Base-by-base conservation (phyloP, 2,113 vertebrate species). In the Channa maculata region DNA sequence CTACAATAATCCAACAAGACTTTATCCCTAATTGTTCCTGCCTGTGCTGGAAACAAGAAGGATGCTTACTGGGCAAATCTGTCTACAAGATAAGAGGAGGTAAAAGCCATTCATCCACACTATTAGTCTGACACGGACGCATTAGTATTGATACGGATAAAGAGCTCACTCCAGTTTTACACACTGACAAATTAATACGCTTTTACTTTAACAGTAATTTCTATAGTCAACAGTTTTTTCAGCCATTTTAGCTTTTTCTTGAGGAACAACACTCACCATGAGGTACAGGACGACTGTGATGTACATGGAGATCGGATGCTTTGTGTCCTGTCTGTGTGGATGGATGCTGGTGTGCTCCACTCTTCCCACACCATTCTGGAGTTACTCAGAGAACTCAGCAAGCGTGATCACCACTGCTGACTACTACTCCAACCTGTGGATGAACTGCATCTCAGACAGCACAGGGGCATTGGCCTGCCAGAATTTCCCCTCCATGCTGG, bases 401-500 rank as follows among this genome's bases (percentile, higher is more conserved):
- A 41, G 39, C 39, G 39, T 98, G 78, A 89, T 99, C 77, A 98
- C 96, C 70, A 98, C 95, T 8, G 89, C 94, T 75, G 96, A 96
- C 87, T 97, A 94, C 89, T 98, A 94, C 92, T 96, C 95, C 85
- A 99, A 98, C 91, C 94, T 98, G 65, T 98, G 97, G 97, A 97
- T 93, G 91, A 95, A 96, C 51, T 99, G 97, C 86, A 91, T 97
- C 43, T 96, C 96, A 2, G 97, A 98, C 89, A 96, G 96, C 69
- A 98, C 97, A 0, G 97, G 97, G 9, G 95, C 97, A 63, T 95
- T 95, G 45, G 97, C 97, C 95, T 98, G 97, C 94, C 98, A 97
- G 89, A 95, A 95, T 37, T 98, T 97, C 84, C 96, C 96, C 3
- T 96, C 97, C 74, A 92, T 99, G 95, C 91, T 99, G 93, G 96